phyloP scores from a whole-genome alignment of 1,140 invertebrate species.

The Spodoptera frugiperda region DNA sequence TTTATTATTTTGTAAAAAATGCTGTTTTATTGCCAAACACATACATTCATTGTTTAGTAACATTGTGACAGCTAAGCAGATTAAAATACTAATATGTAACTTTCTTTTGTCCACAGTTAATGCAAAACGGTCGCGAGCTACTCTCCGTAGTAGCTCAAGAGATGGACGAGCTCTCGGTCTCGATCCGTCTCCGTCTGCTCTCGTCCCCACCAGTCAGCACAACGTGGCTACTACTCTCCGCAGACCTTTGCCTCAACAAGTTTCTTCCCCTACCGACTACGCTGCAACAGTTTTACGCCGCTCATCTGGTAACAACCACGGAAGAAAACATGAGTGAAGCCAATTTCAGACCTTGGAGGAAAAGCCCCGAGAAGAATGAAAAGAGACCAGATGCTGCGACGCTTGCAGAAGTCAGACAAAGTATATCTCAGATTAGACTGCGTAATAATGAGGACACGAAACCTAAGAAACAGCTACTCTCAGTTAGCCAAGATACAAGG shows the following conservation, averaged over 20 bases:
- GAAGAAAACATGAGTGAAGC: slow-evolving; percentile 79
- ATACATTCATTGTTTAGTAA: too few relatives aligned
- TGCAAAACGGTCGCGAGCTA: slow-evolving; percentile 81
- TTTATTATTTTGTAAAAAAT: too few relatives aligned
- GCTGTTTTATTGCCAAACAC: too few relatives aligned
- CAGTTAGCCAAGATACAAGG: slow-evolving; percentile 68
- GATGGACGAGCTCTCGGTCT: slow-evolving; percentile 77
- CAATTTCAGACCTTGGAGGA: slow-evolving; percentile 80
- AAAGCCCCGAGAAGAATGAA: slow-evolving; percentile 66
- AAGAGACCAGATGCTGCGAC: slow-evolving; percentile 43
- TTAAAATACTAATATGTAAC: background rate
- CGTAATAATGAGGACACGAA: slow-evolving; percentile 72
- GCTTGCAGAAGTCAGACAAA: slow-evolving; percentile 60
- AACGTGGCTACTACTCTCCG: slow-evolving; percentile 77
- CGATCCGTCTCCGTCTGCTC: slow-evolving; percentile 73
- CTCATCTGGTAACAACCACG: slow-evolving; percentile 71
- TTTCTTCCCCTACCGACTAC: slow-evolving; percentile 79
- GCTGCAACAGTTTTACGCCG: slow-evolving; percentile 80
- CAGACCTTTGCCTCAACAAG: slow-evolving; percentile 80
- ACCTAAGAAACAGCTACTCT: slow-evolving; percentile 71
- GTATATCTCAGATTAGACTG: slow-evolving; percentile 70
- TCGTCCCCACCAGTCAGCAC: slow-evolving; percentile 73
- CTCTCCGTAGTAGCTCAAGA: slow-evolving; percentile 72
- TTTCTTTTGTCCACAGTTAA: slow-evolving; percentile 66
- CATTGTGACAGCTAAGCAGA: too few relatives aligned